phyloP scores from a whole-genome alignment of 2,113 vertebrate species.

The Sphyrna mokarran region DNA sequence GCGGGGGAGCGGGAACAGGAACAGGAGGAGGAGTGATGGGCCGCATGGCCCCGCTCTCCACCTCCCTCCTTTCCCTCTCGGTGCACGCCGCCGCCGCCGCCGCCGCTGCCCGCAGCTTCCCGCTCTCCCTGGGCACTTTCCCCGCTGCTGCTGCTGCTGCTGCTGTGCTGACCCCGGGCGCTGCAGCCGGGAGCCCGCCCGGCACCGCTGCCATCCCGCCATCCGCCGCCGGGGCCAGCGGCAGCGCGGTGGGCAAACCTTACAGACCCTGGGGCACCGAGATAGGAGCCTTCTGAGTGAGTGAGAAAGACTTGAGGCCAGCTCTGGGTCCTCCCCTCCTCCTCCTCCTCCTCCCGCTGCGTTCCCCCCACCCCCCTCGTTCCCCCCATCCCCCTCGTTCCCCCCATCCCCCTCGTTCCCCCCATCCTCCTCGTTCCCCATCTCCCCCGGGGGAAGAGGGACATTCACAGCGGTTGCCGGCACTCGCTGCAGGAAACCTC shows the following conservation, averaged over 20 bases:
- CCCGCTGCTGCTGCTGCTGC: slow-evolving; percentile 44
- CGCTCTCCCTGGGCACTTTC: slow-evolving; percentile 69
- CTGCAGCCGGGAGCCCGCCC: background rate
- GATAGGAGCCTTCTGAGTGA: slow-evolving; percentile 75
- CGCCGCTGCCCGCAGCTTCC: slow-evolving; percentile 70
- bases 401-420: background rate
- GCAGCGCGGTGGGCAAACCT: slow-evolving; percentile 59
- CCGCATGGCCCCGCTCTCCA: slow-evolving; percentile 62
- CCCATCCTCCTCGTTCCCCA: background rate
- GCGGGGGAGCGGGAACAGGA: slow-evolving; percentile 38
- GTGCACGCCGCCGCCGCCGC: slow-evolving; percentile 69
- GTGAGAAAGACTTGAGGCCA: background rate
- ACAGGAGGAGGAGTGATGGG: slow-evolving; percentile 48
- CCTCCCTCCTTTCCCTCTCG: slow-evolving; percentile 76
- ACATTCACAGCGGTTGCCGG: background rate
- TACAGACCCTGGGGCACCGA: slow-evolving; percentile 89
- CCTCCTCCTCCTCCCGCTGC: background rate
- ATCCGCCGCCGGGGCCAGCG: slow-evolving; percentile 42
- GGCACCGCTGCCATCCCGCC: slow-evolving; percentile 58
- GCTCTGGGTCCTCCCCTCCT: background rate
- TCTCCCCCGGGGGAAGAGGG: background rate
- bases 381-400: background rate
- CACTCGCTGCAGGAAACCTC: background rate
- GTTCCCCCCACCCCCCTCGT: background rate
- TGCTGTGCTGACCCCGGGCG: background rate